Conservation (phyloP, 2,113 vertebrate species). For the Ailuropoda melanoleuca region DNA sequence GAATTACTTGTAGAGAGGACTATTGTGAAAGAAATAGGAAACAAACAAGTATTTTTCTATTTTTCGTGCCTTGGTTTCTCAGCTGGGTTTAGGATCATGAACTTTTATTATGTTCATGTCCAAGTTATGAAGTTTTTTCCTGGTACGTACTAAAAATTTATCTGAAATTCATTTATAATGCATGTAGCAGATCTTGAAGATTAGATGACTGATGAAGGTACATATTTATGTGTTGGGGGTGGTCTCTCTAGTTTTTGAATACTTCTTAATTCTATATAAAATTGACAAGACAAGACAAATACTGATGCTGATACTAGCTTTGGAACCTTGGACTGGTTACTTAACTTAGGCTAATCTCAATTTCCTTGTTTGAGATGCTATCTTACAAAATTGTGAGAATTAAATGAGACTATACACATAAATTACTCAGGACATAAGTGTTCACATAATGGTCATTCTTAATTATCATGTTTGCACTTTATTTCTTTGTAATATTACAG, state of each 20-base stretch:
- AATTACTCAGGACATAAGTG: background rate
- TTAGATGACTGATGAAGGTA: background rate
- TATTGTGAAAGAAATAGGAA: slow-evolving; percentile 29
- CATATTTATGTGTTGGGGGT: background rate
- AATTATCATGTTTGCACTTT: slow-evolving; percentile 7
- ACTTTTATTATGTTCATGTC: background rate
- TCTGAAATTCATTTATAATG: background rate
- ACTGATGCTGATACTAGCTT: background rate
- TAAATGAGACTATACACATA: background rate
- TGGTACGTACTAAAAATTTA: slow-evolving; percentile 1
- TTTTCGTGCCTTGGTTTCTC: slow-evolving; percentile 14
- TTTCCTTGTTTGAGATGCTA: background rate
- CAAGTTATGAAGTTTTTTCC: background rate
- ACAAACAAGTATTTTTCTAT: background rate
- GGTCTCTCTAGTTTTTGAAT: background rate
- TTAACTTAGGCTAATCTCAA: background rate
- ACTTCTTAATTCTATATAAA: background rate
- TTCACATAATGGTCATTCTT: background rate
- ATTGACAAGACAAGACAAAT: background rate
- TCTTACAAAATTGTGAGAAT: background rate
- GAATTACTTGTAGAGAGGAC: slow-evolving; percentile 32
- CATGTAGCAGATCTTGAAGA: background rate
- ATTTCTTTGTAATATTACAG: slow-evolving; percentile 18
- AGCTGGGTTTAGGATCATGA: background rate
- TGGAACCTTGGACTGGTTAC: background rate